phyloP scores from a whole-genome alignment of 2,888 invertebrate species.

The Eupithecia inturbata region DNA sequence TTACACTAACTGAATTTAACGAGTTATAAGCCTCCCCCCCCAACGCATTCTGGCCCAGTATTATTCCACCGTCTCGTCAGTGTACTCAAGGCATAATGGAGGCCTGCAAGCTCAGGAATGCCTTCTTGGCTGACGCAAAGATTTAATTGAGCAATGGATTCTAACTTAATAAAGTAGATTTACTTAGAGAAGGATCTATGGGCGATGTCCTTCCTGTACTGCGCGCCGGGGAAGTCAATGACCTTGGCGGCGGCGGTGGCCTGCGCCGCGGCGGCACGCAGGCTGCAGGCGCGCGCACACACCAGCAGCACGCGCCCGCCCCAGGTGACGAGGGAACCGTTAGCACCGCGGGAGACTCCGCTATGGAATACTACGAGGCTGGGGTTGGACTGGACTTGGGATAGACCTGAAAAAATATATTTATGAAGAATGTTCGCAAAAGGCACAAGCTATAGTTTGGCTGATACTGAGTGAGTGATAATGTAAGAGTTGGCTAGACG shows the following conservation, averaged over 20 bases:
- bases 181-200: conserved; percentile 93
- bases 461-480: too few species aligned
- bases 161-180: conserved; percentile 5
- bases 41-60: too few species aligned
- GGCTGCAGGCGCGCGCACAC: conserved; percentile 87
- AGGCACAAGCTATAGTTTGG: too few species aligned
- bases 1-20: too few species aligned
- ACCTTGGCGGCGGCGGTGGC: conserved; percentile 89
- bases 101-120: too few species aligned
- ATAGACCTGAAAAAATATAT: conserved; percentile 78
- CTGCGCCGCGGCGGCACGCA: conserved; percentile 88
- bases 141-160: too few species aligned
- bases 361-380: conserved; percentile 92
- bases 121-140: too few species aligned
- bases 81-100: too few species aligned
- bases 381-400: conserved; percentile 76
- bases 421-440: neutral
- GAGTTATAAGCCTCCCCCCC: too few species aligned
- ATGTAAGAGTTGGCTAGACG: too few species aligned
- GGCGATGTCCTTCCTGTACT: conserved; percentile 95
- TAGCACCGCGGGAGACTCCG: conserved; percentile 87
- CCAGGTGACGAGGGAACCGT: conserved; percentile 89
- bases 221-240: conserved; percentile 93
- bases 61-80: too few species aligned
- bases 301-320: conserved; percentile 95